Conservation (phyloP, 2,888 invertebrate genomes). For the Zaprionus obscuricornis region DNA sequence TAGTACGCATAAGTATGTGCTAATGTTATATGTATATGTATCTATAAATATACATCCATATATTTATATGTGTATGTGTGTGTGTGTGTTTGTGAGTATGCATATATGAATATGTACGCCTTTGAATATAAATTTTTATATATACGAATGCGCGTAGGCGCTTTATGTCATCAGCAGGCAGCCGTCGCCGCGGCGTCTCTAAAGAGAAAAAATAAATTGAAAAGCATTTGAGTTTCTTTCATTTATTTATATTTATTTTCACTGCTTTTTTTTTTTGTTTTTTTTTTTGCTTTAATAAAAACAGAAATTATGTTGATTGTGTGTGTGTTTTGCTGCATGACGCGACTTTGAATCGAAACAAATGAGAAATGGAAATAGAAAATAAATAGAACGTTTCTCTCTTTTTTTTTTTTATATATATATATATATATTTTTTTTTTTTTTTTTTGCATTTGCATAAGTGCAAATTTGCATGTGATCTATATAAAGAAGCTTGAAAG, state of each 20-base stretch:
- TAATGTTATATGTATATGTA: too few species aligned
- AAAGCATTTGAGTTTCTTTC: slow-evolving; percentile 53
- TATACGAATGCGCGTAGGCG: slow-evolving; percentile 35
- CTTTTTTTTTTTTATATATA: too few species aligned
- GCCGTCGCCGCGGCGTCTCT: too few species aligned
- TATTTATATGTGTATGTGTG: slow-evolving; percentile 11
- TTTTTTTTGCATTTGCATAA: slow-evolving; percentile 32
- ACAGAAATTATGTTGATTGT: slow-evolving; percentile 74
- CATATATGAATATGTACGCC: background rate
- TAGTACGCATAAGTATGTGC: background rate
- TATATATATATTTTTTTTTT: too few species aligned
- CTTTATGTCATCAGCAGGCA: slow-evolving; percentile 69
- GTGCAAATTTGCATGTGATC: slow-evolving; percentile 45
- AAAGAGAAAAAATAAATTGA: slow-evolving; percentile 67
- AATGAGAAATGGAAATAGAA: slow-evolving; percentile 38
- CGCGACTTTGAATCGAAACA: slow-evolving; percentile 39
- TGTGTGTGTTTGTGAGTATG: slow-evolving; percentile 1
- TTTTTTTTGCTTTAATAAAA: slow-evolving; percentile 23
- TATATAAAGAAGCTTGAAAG: too few species aligned
- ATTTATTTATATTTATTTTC: slow-evolving; percentile 14
- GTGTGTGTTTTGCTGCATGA: slow-evolving; percentile 24
- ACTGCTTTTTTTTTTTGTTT: slow-evolving; percentile 8
- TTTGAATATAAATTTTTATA: slow-evolving; percentile 18
- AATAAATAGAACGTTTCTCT: slow-evolving; percentile 12
- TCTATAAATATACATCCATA: slow-evolving; percentile 31